Evolutionary conservation across 2,113 vertebrate genomes (phyloP).

Genomic region (Stegastes partitus): DNA sequence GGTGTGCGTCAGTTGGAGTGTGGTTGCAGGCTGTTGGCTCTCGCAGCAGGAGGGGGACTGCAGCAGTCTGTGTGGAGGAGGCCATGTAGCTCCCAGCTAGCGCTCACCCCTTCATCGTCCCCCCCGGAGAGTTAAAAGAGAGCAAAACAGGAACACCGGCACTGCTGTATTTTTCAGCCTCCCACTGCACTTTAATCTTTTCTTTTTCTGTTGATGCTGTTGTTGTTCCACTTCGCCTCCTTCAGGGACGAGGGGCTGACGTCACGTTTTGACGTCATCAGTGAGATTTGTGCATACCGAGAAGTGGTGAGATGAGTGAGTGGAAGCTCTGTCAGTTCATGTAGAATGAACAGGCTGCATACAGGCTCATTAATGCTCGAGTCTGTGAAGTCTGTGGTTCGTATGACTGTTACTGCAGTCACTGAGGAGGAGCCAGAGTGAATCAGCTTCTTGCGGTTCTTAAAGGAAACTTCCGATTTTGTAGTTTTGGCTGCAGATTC

Average conservation of each 20-base stretch:
- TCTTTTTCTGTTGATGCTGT: background rate
- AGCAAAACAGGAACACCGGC: conserved; percentile 31
- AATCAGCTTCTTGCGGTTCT: background rate
- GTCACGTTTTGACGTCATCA: conserved; percentile 7
- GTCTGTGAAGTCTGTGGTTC: background rate
- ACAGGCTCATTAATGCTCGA: background rate
- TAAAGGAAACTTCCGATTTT: too few species aligned
- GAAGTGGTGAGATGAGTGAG: background rate
- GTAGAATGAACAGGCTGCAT: background rate
- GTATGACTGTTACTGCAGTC: background rate
- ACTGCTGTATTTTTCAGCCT: conserved; percentile 6
- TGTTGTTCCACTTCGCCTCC: background rate
- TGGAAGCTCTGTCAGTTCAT: background rate
- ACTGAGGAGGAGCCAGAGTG: background rate
- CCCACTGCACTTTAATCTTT: conserved; percentile 10
- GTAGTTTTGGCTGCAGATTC: too few species aligned
- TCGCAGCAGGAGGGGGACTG: conserved; percentile 28
- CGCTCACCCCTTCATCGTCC: conserved; percentile 41
- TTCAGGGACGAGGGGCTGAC: background rate
- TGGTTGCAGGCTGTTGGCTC: conserved; percentile 53
- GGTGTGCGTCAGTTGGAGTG: background rate
- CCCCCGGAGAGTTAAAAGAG: conserved; percentile 49
- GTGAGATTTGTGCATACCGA: background rate
- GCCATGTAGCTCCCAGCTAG: conserved; percentile 35
- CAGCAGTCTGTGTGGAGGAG: conserved; percentile 45